Base-by-base conservation (phyloP, 2,888 invertebrate genomes). In the Hipparchia sbordonii region DNA sequence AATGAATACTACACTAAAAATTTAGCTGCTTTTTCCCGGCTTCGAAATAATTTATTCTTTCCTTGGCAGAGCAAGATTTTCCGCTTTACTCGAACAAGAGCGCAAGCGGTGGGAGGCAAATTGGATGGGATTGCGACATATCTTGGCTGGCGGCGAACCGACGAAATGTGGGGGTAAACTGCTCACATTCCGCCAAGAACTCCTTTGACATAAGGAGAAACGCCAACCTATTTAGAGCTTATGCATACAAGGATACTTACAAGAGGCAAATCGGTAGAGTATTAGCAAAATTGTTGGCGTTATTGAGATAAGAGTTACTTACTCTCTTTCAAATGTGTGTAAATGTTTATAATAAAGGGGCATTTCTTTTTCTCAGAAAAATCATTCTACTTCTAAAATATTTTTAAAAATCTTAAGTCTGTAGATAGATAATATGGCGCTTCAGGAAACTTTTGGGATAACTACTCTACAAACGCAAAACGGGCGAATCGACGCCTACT, bases 101-200 rank as follows among this genome's bases (percentile, higher is more conserved):
- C 84, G 85, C 84, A 87, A 86, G 83, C 87, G 86, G 87, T 87
- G 87, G 87, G 84, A 90, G 88, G 89, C 88, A 91, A 92, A 92
- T 92, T 92, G 91, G 91, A 91, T 88, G 83, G 88, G 89, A 92
- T 90, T 91, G 91, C 89, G 90, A 91, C 90, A 90, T 90, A 92
- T 90, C 89, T 91, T 84, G 84, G 86, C 84, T 86, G 84, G 86
- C 87, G 86, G 86, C 85, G 83, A 88, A 86, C 87, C 89, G 89
- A 85, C 87, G 87, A 90, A 90, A 89, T 87, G 88, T 87, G 87
- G 88, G 84, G 88, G 84, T 89, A 89, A 90, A 90, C 89, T 87
- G 88, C 85, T 88, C 85, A 84, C 82, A 88, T 90, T 86, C 84
- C 84, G 83, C 83, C 84, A 81, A 83, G 82, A 83, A 83, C 84